Evolutionary conservation across 37 sponge, comb jelly and placozoan species (phyloP), one percentile per base, ranked within the genome.

Genomic region (Spongilla lacustris): DNA sequence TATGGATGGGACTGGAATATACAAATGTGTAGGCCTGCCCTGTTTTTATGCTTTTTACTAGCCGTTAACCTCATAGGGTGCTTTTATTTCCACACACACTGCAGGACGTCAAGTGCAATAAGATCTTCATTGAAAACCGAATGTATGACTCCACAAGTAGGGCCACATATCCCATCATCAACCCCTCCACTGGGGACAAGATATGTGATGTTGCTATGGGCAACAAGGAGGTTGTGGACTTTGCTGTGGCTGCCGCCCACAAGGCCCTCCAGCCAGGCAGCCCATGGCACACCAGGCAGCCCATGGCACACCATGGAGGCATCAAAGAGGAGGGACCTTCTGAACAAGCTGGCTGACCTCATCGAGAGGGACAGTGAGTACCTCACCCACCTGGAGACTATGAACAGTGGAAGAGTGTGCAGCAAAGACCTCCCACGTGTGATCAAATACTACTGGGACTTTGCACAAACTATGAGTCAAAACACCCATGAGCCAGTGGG

Each of bases 291-390:
- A n/a, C n/a, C n/a, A n/a, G n/a, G n/a, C n/a, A n/a, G n/a, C n/a
- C n/a, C n/a, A 6, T 96, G 97, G 97, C 84, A 94, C 58, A 92
- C 85, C 71, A 91, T 93, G 90, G 91, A 94, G 71, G 94, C 97
- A 22, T 94, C 94, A n/a, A 48, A 89, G 58, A 85, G 97, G 22
- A 94, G 97, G 11, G 67, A 75, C 10, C 86, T 96, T 13, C 76
- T 96, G 67, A 76, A 83, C 83, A 94, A 94, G 86, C 86, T 94
- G 41, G 97, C 97, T 10, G 92, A 94, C 67, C 78, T 92, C 46
- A 83, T 91, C 17, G 92, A 91, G 36, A 67, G 84, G 33, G 97
- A 96, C 72, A 31, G 86, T 1, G 87, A 96, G 66, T 92, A 96
- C 69, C 85, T 96, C 6, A 88, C 92, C 31, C 87, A 80, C 17